Conservation (phyloP, 2,113 vertebrate genomes). For the Piprites chloris region DNA sequence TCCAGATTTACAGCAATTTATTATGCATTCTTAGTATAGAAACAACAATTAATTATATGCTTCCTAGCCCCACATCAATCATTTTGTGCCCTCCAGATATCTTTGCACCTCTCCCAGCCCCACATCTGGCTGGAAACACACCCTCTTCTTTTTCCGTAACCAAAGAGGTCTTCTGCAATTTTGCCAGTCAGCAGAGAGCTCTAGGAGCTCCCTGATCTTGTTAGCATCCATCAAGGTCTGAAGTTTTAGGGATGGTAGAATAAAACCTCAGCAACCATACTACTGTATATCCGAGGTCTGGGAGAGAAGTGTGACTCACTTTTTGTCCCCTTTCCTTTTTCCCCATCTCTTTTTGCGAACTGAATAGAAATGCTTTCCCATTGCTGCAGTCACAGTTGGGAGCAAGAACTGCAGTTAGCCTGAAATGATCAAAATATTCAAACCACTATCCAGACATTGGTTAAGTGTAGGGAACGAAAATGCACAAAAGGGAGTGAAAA, state of each 20-base stretch:
- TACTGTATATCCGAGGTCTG: background rate
- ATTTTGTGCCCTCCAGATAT: background rate
- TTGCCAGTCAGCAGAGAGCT: background rate
- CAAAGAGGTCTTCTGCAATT: background rate
- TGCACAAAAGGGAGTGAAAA: background rate
- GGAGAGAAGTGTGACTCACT: background rate
- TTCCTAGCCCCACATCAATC: constrained; percentile 36
- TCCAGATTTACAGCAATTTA: constrained; percentile 38
- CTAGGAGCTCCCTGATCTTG: background rate
- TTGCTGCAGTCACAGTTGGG: background rate
- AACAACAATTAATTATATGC: constrained; percentile 45
- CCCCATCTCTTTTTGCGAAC: background rate
- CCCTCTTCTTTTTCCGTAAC: background rate
- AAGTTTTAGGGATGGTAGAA: background rate
- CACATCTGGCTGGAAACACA: background rate
- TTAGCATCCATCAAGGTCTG: background rate
- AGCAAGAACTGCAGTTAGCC: background rate
- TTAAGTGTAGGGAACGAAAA: background rate
- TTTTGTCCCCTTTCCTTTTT: background rate
- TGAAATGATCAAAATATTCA: background rate
- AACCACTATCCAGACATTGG: background rate
- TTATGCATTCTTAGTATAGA: constrained; percentile 31
- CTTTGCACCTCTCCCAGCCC: background rate
- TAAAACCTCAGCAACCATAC: background rate
- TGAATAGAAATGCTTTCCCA: background rate